These are phyloP conservation scores for Heteractis magnifica DNA, from an alignment of 92 coral and sea anemone genomes.

Conservation along the genomic window DNA sequence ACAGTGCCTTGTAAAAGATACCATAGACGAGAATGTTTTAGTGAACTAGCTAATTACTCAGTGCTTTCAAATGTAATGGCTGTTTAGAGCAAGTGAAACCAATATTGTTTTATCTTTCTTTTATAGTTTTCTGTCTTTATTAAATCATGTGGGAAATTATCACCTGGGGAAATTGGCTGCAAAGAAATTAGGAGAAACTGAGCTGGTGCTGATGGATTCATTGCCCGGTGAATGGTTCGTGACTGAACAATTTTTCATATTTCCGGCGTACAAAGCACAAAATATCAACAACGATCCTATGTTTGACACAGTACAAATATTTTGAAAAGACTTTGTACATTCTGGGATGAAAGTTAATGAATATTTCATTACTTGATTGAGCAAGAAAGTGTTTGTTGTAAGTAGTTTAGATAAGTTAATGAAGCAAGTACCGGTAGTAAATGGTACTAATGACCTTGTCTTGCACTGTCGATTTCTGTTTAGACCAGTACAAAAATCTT, in stretches of 20 bases:
- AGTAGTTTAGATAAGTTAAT: conserved; percentile 10
- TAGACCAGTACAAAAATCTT: not conserved
- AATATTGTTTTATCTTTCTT: conserved; percentile 6
- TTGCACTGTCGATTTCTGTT: not conserved
- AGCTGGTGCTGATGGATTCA: not conserved
- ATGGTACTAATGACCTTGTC: conserved; percentile 4
- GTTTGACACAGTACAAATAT: conserved; percentile 12
- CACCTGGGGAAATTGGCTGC: conserved; percentile 1
- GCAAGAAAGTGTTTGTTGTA: conserved; percentile 9
- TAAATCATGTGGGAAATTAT: conserved; percentile 9
- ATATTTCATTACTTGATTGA: conserved; percentile 11
- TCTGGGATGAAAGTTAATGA: not conserved
- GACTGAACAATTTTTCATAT: conserved; percentile 2
- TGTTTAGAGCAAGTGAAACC: not conserved
- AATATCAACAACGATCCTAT: conserved; percentile 1
- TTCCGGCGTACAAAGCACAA: conserved; percentile 8
- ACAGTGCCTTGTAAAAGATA: too few species aligned
- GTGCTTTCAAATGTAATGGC: not conserved
- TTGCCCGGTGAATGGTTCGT: not conserved
- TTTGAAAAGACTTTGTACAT: conserved; percentile 11
- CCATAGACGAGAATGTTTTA: too few species aligned
- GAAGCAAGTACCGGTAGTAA: conserved; percentile 13
- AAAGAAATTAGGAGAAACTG: not conserved
- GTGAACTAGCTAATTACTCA: not conserved
- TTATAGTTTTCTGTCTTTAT: conserved; percentile 6